These are phyloP conservation scores for Xanthia togata DNA, from an alignment of 2,888 invertebrate species.

Conservation along the genomic window DNA sequence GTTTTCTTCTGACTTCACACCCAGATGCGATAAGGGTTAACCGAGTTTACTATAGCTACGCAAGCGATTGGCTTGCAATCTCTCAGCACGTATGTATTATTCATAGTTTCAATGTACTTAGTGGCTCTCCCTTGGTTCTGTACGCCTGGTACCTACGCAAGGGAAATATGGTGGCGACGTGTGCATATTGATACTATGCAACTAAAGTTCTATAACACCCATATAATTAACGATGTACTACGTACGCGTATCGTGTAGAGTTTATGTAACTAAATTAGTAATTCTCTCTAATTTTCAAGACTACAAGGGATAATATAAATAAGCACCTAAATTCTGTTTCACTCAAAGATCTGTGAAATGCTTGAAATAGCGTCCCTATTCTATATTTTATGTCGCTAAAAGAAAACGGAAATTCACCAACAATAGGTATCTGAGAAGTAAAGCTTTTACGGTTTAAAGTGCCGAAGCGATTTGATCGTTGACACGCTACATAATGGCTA, in stretches of 20 bases:
- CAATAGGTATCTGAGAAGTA: constrained; percentile 54
- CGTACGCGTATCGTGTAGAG: neutral
- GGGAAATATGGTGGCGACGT: constrained; percentile 11
- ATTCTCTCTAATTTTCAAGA: constrained; percentile 4
- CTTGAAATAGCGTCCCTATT: constrained; percentile 27
- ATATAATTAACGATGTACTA: neutral
- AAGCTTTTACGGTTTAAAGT: constrained; percentile 63
- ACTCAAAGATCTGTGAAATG: constrained; percentile 7
- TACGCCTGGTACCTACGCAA: constrained; percentile 31
- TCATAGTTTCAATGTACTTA: constrained; percentile 64
- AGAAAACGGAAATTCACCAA: constrained; percentile 51
- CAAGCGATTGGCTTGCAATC: constrained; percentile 60
- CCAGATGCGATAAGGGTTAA: constrained; percentile 7
- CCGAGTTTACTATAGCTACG: constrained; percentile 22
- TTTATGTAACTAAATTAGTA: too few species aligned
- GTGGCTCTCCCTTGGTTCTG: constrained; percentile 33
- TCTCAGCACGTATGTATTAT: constrained; percentile 63
- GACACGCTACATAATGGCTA: constrained; percentile 56
- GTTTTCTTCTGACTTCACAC: constrained; percentile 13
- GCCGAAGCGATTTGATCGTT: constrained; percentile 56
- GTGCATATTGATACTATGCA: too few species aligned
- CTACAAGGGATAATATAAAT: constrained; percentile 7
- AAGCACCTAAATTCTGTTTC: constrained; percentile 11
- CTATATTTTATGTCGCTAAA: constrained; percentile 46
- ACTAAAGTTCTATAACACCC: neutral